Conservation (phyloP, 2,888 invertebrate genomes). For the Sturmia bella region DNA sequence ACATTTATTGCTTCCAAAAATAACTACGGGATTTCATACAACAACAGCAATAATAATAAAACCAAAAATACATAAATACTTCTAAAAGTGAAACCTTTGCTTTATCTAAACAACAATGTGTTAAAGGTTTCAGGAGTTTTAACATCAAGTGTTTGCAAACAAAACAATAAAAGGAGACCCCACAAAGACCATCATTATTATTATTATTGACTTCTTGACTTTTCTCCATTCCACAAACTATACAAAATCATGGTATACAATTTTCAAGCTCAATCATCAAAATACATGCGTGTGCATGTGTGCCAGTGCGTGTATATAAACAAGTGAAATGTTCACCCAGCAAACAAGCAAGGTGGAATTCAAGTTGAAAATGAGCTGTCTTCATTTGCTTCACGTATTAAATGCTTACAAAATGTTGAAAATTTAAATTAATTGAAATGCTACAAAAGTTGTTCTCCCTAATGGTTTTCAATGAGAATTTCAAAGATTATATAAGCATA, state of each 20-base stretch:
- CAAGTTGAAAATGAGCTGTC: too few species aligned
- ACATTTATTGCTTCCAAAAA: constrained; percentile 22
- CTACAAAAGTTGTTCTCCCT: too few species aligned
- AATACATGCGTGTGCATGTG: constrained; percentile 1
- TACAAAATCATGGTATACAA: constrained; percentile 41
- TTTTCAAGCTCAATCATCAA: constrained; percentile 11
- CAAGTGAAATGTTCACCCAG: too few species aligned
- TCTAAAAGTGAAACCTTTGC: constrained; percentile 7
- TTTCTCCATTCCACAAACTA: constrained; percentile 55
- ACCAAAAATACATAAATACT: background rate
- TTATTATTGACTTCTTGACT: constrained; percentile 71
- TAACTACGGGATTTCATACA: constrained; percentile 1
- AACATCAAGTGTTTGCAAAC: constrained; percentile 54
- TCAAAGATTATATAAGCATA: too few species aligned
- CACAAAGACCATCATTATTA: constrained; percentile 64
- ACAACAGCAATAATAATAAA: too few species aligned
- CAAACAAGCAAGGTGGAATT: too few species aligned
- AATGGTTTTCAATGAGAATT: too few species aligned
- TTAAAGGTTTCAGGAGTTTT: constrained; percentile 56
- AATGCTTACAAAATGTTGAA: too few species aligned
- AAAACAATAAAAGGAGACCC: constrained; percentile 17
- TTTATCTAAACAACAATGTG: background rate
- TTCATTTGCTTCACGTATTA: too few species aligned
- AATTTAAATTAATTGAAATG: too few species aligned
- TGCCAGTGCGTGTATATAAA: background rate